phyloP scores from a whole-genome alignment of 2,888 invertebrate species.

The Macrophya alboannulata region DNA sequence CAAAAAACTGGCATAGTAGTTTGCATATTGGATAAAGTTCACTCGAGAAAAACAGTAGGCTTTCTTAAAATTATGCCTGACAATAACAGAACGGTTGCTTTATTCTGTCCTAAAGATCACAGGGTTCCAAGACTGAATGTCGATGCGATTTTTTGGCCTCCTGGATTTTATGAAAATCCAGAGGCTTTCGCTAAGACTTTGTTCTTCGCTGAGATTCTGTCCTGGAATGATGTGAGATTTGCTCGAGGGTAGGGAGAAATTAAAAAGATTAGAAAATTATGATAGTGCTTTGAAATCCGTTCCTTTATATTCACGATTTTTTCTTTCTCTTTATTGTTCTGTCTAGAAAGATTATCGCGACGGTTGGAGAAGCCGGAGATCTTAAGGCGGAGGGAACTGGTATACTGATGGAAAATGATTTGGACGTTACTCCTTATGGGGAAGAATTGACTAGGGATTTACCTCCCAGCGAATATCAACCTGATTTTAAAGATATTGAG shows the following conservation, averaged over 20 bases:
- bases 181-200: slow-evolving; percentile 83
- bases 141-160: slow-evolving; percentile 59
- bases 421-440: slow-evolving; percentile 89
- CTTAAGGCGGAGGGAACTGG: slow-evolving; percentile 90
- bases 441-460: slow-evolving; percentile 81
- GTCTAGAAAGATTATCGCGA: slow-evolving; percentile 83
- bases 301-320: not conserved
- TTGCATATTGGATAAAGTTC: slow-evolving; percentile 87
- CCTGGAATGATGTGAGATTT: slow-evolving; percentile 86
- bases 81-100: slow-evolving; percentile 84
- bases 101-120: slow-evolving; percentile 90
- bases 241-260: slow-evolving; percentile 83
- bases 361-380: slow-evolving; percentile 89
- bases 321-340: slow-evolving; percentile 9
- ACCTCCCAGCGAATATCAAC: slow-evolving; percentile 77
- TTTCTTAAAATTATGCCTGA: slow-evolving; percentile 83
- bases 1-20: slow-evolving; percentile 86
- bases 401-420: slow-evolving; percentile 89
- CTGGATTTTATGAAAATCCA: slow-evolving; percentile 76
- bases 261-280: not conserved
- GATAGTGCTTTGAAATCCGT: not conserved
- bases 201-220: slow-evolving; percentile 87
- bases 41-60: slow-evolving; percentile 89
- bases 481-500: slow-evolving; percentile 79
- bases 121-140: slow-evolving; percentile 91